phyloP scores from a whole-genome alignment of 2,888 invertebrate genomes.

The Yponomeuta sedellus region DNA sequence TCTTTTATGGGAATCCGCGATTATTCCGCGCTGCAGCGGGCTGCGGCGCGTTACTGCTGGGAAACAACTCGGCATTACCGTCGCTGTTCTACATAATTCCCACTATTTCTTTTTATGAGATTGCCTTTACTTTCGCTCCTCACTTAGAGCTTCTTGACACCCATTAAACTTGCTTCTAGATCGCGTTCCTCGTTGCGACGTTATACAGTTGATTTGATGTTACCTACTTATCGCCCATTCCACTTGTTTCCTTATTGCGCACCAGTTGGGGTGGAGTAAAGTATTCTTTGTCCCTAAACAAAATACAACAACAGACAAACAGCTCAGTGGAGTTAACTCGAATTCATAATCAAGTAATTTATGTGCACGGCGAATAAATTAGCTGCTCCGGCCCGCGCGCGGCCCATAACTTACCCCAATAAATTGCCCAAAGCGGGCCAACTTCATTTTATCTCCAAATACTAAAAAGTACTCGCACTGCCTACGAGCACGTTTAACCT shows the following conservation, averaged over 20 bases:
- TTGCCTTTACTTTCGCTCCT: slow-evolving; percentile 53
- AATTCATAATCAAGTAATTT: slow-evolving; percentile 77
- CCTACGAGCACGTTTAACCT: slow-evolving; percentile 51
- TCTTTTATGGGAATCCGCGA: slow-evolving; percentile 77
- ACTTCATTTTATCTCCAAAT: slow-evolving; percentile 76
- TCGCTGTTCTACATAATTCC: slow-evolving; percentile 69
- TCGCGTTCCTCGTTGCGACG: not conserved
- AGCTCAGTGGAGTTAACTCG: slow-evolving; percentile 72
- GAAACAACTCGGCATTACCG: slow-evolving; percentile 69
- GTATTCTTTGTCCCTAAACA: slow-evolving; percentile 48
- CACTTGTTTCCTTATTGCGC: slow-evolving; percentile 1
- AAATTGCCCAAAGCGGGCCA: slow-evolving; percentile 75
- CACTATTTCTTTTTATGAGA: slow-evolving; percentile 69
- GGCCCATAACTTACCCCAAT: slow-evolving; percentile 76
- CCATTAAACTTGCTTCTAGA: slow-evolving; percentile 6
- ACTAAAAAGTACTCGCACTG: slow-evolving; percentile 69
- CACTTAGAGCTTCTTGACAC: slow-evolving; percentile 29
- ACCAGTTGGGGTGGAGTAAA: not conserved
- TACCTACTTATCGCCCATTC: not conserved
- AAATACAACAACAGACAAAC: slow-evolving; percentile 72
- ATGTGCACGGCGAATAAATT: slow-evolving; percentile 77
- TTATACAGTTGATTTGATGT: not conserved
- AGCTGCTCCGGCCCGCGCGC: slow-evolving; percentile 71
- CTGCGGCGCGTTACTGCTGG: slow-evolving; percentile 69
- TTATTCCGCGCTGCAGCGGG: slow-evolving; percentile 75